phyloP scores from a whole-genome alignment of 1,140 invertebrate species.

The Propsilocerus akamusi region DNA sequence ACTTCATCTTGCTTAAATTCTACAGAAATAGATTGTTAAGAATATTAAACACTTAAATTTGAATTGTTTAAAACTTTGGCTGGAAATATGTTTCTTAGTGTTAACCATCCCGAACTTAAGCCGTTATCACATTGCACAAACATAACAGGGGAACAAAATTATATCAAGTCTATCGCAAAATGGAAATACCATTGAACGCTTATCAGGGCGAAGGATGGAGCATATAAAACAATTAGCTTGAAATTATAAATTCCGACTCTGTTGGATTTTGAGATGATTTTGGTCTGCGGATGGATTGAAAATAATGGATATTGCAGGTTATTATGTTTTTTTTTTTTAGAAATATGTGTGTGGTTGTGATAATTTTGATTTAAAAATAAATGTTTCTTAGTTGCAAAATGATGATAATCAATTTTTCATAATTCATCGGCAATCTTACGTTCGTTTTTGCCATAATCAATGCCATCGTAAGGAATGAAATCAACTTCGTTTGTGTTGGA shows the following conservation, averaged over 20 bases:
- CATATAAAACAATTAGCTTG: not conserved
- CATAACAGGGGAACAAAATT: no score
- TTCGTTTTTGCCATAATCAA: not conserved
- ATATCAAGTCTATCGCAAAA: no score
- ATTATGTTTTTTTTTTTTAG: not conserved
- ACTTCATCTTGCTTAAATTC: no score
- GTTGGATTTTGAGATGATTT: not conserved
- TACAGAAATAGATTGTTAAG: no score
- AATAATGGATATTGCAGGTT: not conserved
- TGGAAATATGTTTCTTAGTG: no score
- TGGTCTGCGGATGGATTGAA: not conserved
- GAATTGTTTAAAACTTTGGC: not conserved
- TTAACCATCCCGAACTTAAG: no score
- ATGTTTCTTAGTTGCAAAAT: not conserved
- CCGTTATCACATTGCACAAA: no score
- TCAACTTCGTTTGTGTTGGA: constrained; percentile 22
- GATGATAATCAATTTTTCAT: not conserved
- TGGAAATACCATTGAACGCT: no score
- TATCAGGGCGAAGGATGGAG: not conserved
- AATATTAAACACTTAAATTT: not conserved
- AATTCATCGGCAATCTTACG: constrained; percentile 1
- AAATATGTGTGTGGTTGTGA: not conserved
- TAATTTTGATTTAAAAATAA: not conserved
- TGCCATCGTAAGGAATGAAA: constrained; percentile 17
- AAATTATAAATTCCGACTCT: constrained; percentile 1